Evolutionary conservation across 2,888 invertebrate genomes (phyloP).

Genomic region (Rhodophaea formosa): DNA sequence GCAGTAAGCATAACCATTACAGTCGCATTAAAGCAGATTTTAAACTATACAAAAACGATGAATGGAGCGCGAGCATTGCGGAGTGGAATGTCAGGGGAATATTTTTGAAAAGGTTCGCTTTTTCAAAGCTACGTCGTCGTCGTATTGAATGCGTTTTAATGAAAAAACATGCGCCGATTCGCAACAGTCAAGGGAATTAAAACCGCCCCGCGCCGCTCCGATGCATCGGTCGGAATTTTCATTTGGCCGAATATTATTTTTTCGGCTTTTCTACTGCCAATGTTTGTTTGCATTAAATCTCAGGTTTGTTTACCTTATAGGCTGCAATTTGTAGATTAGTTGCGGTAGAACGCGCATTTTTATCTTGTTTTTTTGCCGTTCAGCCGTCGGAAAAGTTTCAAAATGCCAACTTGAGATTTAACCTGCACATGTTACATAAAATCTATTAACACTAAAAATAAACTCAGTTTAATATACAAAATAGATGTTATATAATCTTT

Average conservation of each 20-base stretch:
- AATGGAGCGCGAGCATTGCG: constrained; percentile 59
- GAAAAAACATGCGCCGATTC: constrained; percentile 81
- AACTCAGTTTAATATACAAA: no score
- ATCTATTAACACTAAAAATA: no score
- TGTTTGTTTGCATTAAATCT: constrained; percentile 56
- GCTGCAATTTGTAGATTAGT: not conserved
- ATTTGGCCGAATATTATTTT: constrained; percentile 76
- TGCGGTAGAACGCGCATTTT: not conserved
- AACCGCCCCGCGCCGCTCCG: constrained; percentile 63
- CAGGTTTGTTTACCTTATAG: not conserved
- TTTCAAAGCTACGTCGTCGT: constrained; percentile 77
- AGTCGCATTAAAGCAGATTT: constrained; percentile 43
- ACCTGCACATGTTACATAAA: no score
- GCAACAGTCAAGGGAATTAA: constrained; percentile 80
- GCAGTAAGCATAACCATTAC: constrained; percentile 9
- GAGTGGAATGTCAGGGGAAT: constrained; percentile 72
- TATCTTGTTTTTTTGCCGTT: not conserved
- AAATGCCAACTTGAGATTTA: not conserved
- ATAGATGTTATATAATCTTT: no score
- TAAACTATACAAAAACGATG: constrained; percentile 54
- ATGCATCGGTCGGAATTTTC: constrained; percentile 71
- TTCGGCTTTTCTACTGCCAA: constrained; percentile 51
- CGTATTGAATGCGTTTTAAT: constrained; percentile 81
- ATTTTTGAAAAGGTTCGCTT: constrained; percentile 76
- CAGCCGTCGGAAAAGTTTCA: not conserved